Evolutionary conservation across 92 coral and sea anemone species (phyloP).

Genomic region (Epizoanthus fatuus): DNA sequence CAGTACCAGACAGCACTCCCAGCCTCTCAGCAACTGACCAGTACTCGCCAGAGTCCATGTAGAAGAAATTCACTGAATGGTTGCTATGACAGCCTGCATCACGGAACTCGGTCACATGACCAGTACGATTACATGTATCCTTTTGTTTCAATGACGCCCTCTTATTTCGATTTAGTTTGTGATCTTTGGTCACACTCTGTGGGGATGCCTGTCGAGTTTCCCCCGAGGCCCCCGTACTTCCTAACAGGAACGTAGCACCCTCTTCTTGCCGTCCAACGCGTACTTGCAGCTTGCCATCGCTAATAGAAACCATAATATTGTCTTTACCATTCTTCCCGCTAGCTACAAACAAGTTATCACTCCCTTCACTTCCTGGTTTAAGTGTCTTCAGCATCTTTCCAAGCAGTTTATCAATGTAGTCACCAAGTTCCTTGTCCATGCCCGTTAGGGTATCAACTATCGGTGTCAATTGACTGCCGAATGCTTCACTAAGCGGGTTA

Average conservation of each 20-base stretch:
- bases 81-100: conserved; percentile 98
- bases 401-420: conserved; percentile 53
- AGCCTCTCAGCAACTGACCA: conserved; percentile 88
- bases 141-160: neutral
- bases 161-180: neutral
- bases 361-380: conserved; percentile 35
- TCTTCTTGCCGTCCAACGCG: neutral
- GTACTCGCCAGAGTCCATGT: conserved; percentile 90
- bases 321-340: conserved; percentile 4
- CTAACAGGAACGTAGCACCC: too few relatives aligned
- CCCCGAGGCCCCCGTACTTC: neutral
- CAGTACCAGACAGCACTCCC: conserved; percentile 65
- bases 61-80: conserved; percentile 88
- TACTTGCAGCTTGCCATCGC: conserved; percentile 5
- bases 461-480: neutral
- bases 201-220: conserved; percentile 9
- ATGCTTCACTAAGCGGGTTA: neutral
- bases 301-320: neutral
- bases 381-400: conserved; percentile 51
- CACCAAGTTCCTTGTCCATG: conserved; percentile 30
- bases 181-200: neutral
- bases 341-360: neutral
- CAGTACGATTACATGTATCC: conserved; percentile 48
- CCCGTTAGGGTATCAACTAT: conserved; percentile 16
- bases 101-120: conserved; percentile 70